Percentiles rank a stretch among this genome's conserved stretches.
Conservation (phyloP, 2,888 invertebrate genomes). For the Eilema caniola region DNA sequence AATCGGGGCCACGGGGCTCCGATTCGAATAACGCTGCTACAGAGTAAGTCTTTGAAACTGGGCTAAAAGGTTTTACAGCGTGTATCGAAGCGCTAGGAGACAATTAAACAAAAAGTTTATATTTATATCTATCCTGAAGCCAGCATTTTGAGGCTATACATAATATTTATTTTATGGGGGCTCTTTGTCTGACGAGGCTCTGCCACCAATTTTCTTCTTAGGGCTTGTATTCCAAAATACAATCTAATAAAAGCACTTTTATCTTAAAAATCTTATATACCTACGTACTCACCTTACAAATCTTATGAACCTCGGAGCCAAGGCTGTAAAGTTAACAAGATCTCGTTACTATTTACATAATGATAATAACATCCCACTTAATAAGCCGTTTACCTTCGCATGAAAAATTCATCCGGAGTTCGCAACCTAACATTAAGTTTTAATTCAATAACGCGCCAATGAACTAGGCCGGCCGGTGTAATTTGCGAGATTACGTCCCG, state of each 20-base stretch:
- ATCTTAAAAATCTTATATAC: not conserved
- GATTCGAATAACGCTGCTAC: too few relatives aligned
- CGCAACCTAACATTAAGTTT: conserved; percentile 42
- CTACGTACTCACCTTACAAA: conserved; percentile 6
- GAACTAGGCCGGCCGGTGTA: conserved; percentile 54
- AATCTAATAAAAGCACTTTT: not conserved
- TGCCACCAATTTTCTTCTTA: too few relatives aligned
- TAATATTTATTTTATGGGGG: too few relatives aligned
- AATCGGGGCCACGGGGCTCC: not conserved
- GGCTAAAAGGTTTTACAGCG: too few relatives aligned
- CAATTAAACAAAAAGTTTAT: too few relatives aligned
- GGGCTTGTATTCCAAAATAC: too few relatives aligned
- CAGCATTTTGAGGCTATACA: too few relatives aligned
- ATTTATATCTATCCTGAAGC: too few relatives aligned
- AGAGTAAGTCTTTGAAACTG: not conserved
- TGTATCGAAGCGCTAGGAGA: too few relatives aligned
- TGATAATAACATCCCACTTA: conserved; percentile 22
- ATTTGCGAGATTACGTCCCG: conserved; percentile 58
- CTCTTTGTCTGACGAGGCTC: too few relatives aligned
- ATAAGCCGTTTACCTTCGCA: conserved; percentile 26
- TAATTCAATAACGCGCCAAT: conserved; percentile 60
- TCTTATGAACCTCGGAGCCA: conserved; percentile 5
- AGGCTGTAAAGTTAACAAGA: conserved; percentile 22
- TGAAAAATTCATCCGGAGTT: conserved; percentile 44
- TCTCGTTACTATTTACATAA: conserved; percentile 36